phyloP scores from a whole-genome alignment of 2,113 vertebrate species.

The Pseudorhombus dupliciocellatus region DNA sequence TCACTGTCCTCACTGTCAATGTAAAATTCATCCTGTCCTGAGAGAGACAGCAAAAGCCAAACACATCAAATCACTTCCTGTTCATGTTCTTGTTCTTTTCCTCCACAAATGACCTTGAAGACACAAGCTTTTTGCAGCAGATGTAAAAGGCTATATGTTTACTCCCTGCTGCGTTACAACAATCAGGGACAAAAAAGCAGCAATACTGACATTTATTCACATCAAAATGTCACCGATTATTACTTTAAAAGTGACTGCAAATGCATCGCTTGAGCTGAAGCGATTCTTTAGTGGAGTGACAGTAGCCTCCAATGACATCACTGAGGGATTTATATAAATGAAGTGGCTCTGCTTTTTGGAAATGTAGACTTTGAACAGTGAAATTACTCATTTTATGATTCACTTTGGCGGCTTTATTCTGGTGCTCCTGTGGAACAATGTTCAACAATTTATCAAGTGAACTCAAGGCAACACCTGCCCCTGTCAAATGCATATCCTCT shows the following conservation, averaged over 20 bases:
- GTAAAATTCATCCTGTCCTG: neutral
- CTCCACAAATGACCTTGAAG: constrained; percentile 16
- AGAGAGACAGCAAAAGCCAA: constrained; percentile 6
- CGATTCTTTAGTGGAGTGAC: neutral
- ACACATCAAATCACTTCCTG: neutral
- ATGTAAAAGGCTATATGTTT: constrained; percentile 71
- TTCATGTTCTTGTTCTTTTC: neutral
- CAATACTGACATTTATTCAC: constrained; percentile 70
- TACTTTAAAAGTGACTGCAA: constrained; percentile 59
- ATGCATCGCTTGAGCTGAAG: constrained; percentile 36
- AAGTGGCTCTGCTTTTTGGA: constrained; percentile 13
- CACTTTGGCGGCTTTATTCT: constrained; percentile 4
- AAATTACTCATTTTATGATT: constrained; percentile 18
- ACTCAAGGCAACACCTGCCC: constrained; percentile 15
- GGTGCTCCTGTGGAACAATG: constrained; percentile 1
- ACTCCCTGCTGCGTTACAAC: constrained; percentile 58
- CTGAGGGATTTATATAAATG: constrained; percentile 21
- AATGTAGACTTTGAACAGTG: constrained; percentile 9
- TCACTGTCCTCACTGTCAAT: no score
- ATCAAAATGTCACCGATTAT: constrained; percentile 70
- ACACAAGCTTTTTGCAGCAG: constrained; percentile 41
- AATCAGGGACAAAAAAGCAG: constrained; percentile 54
- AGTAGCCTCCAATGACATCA: constrained; percentile 23
- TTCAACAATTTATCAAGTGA: constrained; percentile 19
- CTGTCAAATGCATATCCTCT: neutral